phyloP scores from a whole-genome alignment of 2,888 invertebrate species.

The Xylocampa areola region DNA sequence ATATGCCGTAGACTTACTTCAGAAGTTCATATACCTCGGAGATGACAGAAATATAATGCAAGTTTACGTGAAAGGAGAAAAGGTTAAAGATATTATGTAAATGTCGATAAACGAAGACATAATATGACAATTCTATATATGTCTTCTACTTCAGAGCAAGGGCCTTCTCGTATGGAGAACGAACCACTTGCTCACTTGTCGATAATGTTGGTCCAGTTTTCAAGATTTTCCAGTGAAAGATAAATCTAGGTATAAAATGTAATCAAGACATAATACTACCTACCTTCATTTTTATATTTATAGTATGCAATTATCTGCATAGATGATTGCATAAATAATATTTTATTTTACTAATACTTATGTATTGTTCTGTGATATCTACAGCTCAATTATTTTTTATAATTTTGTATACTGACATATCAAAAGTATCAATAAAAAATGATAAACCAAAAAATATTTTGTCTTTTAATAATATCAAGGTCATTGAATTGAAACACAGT shows the following conservation, averaged over 20 bases:
- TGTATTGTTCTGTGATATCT: slow-evolving; percentile 27
- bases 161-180: no score
- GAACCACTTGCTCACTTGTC: no score
- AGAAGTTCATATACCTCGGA: slow-evolving; percentile 94
- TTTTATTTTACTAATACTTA: no score
- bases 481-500: slow-evolving; percentile 35
- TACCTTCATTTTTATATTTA: no score
- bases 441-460: background rate
- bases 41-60: slow-evolving; percentile 95
- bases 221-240: no score
- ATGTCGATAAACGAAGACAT: background rate
- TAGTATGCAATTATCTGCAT: no score
- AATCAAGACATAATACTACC: no score
- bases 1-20: slow-evolving; percentile 90
- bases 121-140: no score
- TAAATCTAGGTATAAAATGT: no score
- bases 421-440: background rate
- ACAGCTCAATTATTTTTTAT: slow-evolving; percentile 11
- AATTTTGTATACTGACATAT: background rate
- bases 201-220: no score
- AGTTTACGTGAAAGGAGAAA: slow-evolving; percentile 93
- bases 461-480: background rate
- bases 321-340: no score
- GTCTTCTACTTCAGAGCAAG: no score
- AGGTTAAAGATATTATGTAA: slow-evolving; percentile 65